A percentile compares a stretch with the other conserved stretches of the same genome.
Evolutionary conservation across 2,888 invertebrate species (phyloP).

Genomic region (Glaucopsyche alexis): DNA sequence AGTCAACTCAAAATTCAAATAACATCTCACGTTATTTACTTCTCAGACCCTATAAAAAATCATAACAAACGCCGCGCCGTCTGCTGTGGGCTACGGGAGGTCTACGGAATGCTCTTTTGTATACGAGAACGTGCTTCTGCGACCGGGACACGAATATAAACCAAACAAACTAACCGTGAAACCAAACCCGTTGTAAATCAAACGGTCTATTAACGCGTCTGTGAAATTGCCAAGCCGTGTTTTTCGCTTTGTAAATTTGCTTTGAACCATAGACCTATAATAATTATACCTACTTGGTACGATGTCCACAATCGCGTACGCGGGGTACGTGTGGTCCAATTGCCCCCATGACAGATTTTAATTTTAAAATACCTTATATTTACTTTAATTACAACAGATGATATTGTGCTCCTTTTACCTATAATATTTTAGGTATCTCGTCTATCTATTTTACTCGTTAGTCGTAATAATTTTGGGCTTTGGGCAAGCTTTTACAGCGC

Average conservation of each 20-base stretch:
- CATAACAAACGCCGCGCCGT: neutral
- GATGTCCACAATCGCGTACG: too few species aligned
- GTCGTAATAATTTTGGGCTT: too few species aligned
- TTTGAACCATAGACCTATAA: neutral
- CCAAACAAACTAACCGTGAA: conserved; percentile 16
- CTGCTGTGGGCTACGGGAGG: neutral
- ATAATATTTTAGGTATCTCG: too few species aligned
- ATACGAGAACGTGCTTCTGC: conserved; percentile 25
- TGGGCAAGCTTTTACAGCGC: too few species aligned
- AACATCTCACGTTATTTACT: neutral
- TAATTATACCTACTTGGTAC: too few species aligned
- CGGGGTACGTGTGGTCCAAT: too few species aligned
- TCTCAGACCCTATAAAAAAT: neutral
- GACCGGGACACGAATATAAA: conserved; percentile 10
- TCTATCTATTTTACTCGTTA: too few species aligned
- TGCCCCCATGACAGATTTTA: too few species aligned
- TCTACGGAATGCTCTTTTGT: conserved; percentile 3
- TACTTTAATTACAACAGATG: too few species aligned
- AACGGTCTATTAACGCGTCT: conserved; percentile 14
- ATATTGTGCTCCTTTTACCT: too few species aligned
- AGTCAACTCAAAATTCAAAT: neutral
- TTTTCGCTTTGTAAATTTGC: conserved; percentile 8
- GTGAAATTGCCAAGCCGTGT: conserved; percentile 4
- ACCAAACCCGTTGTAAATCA: neutral
- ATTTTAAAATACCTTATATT: too few species aligned